Evolutionary conservation across 2,888 invertebrate species (phyloP).

Genomic region (Tenthredo scrophulariae): DNA sequence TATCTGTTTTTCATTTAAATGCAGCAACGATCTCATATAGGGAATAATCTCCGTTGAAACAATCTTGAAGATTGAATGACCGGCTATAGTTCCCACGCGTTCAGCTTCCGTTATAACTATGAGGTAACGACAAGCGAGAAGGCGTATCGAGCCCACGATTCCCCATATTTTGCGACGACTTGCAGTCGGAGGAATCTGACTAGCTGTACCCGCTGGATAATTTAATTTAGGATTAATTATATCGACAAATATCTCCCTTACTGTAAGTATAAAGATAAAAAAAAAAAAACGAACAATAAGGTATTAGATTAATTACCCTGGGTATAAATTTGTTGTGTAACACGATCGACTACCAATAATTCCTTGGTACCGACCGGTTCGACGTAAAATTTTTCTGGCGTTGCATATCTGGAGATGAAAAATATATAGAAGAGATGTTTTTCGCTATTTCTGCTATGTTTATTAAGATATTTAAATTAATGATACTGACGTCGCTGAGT

Average conservation of each 20-base stretch:
- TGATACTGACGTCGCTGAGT: background rate
- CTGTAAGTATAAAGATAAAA: background rate
- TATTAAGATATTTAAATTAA: constrained; percentile 52
- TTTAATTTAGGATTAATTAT: background rate
- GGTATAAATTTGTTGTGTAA: constrained; percentile 86
- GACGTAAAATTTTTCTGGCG: constrained; percentile 93
- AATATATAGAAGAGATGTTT: background rate
- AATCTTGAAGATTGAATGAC: constrained; percentile 89
- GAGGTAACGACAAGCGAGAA: constrained; percentile 92
- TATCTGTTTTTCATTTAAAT: constrained; percentile 91
- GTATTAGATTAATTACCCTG: constrained; percentile 80
- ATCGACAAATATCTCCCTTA: background rate
- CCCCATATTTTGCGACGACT: constrained; percentile 90
- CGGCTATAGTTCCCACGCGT: constrained; percentile 89
- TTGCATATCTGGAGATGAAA: constrained; percentile 84
- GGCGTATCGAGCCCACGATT: constrained; percentile 90
- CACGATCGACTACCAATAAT: constrained; percentile 91
- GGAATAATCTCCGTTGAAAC: constrained; percentile 91
- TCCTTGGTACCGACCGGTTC: constrained; percentile 89
- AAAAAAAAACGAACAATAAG: background rate
- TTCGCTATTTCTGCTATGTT: background rate
- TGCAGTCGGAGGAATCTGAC: constrained; percentile 83
- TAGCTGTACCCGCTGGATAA: constrained; percentile 74
- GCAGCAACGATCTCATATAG: constrained; percentile 90
- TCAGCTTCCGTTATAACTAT: constrained; percentile 93